phyloP scores from a whole-genome alignment of 2,113 vertebrate species.

The Aplodontia rufa region DNA sequence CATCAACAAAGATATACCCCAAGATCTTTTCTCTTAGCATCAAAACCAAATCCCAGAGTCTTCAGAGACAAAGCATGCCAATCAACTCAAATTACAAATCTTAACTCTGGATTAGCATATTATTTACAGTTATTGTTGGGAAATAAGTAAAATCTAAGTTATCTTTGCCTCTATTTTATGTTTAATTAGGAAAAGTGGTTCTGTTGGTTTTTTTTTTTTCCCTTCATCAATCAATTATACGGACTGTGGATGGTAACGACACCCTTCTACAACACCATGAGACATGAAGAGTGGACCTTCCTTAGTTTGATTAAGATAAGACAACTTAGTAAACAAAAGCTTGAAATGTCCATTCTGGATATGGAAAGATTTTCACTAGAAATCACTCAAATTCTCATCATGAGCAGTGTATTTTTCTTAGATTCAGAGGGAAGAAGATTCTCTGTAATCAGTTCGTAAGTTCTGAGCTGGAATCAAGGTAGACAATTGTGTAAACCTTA shows the following conservation, averaged over 20 bases:
- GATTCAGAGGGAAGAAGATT: background rate
- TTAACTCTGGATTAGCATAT: background rate
- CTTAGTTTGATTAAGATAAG: background rate
- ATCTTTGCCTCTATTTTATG: background rate
- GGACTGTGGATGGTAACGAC: background rate
- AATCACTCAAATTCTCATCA: background rate
- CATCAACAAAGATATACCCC: background rate
- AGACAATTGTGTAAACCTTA: background rate
- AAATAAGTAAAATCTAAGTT: constrained; percentile 29
- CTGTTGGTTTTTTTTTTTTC: background rate
- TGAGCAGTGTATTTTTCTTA: background rate
- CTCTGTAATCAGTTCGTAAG: background rate
- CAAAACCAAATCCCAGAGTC: background rate
- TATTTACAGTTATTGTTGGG: background rate
- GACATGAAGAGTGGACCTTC: background rate
- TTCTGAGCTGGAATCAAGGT: background rate
- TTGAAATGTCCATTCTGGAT: background rate
- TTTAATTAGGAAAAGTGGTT: background rate
- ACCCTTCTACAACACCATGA: background rate
- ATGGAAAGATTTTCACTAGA: background rate
- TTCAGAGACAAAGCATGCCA: background rate
- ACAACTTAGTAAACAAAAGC: background rate
- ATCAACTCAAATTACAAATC: background rate
- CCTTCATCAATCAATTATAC: background rate
- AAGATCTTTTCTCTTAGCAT: background rate